Base-by-base conservation (phyloP, 2,113 vertebrate species). In the Calypte anna region DNA sequence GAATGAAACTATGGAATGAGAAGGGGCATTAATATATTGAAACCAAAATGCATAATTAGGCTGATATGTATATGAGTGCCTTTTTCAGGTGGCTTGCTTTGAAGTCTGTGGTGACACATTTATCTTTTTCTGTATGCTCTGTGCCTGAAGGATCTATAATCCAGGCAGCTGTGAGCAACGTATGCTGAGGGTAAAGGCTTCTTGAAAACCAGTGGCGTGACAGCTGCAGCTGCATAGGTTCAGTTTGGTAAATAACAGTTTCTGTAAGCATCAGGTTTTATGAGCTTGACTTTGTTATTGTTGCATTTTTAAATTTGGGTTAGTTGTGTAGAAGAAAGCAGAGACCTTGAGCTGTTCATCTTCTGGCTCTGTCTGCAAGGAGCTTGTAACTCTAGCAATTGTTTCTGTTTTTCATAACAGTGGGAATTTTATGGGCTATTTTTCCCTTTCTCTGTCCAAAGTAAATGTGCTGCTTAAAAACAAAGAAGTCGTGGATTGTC, bases 381-480 rank as follows among this genome's bases (percentile, higher is more conserved):
- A 86, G 84, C 94, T 94, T 94, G 94, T 96, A 94, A 97, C 91
- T 93, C 76, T 96, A 95, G 83, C 79, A 93, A 94, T 85, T 91
- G 67, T 94, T 96, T 97, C 94, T 86, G 78, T 94, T 96, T 97
- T 95, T 91, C 73, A 88, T 85, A 97, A 93, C 92, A 90, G 67
- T 96, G 80, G 72, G 91, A 80, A 96, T 74, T 85, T 70, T 80
- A 94, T 61, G 58, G 83, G 74, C 77, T 91, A 7, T 84, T 96
- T 96, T 89, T 4, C 72, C 69, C 64, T 73, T 74, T 94, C 85
- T 55, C 72, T 63, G 44, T 96, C 85, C 82, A 95, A 93, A 93
- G 85, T 73, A 91, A 94, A 91, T 90, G 83, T 24, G 74, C 85
- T 91, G 68, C 64, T 96, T 92, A 83, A 93, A 95, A 94, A 95